Evolutionary conservation across 2,797 vertebrate species (phyloP).

Genomic region (Epinephelus malabaricus): DNA sequence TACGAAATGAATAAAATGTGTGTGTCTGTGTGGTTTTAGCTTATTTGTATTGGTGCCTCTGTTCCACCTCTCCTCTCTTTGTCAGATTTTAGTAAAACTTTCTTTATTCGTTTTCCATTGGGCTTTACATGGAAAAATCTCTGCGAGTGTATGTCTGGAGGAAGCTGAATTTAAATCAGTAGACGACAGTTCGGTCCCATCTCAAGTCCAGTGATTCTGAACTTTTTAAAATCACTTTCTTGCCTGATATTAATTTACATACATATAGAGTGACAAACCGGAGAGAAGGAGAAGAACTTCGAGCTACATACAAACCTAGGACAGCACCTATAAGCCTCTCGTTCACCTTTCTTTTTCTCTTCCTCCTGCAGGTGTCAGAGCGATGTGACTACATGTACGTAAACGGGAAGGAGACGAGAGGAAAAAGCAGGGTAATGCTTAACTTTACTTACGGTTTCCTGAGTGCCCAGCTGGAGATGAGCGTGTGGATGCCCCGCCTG

Average conservation of each 20-base stretch:
- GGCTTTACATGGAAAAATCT: conserved; percentile 23
- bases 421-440: conserved; percentile 86
- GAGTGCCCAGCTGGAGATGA: conserved; percentile 90
- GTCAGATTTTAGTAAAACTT: conserved; percentile 41
- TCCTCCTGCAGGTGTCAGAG: conserved; percentile 89
- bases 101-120: conserved; percentile 28
- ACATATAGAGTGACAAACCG: neutral
- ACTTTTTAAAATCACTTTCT: conserved; percentile 17
- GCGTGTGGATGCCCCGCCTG: conserved; percentile 93
- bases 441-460: conserved; percentile 95
- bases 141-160: neutral
- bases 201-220: conserved; percentile 19
- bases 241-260: neutral
- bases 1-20: conserved; percentile 41
- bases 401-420: conserved; percentile 93
- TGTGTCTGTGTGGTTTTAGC: conserved; percentile 34
- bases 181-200: neutral
- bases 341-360: neutral
- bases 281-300: neutral
- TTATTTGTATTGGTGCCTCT: conserved; percentile 42
- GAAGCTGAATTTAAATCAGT: conserved; percentile 27
- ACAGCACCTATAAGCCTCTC: too few species aligned
- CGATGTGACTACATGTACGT: conserved; percentile 93
- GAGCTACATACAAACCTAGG: neutral
- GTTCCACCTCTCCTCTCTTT: conserved; percentile 20